Evolutionary conservation across 2,888 invertebrate genomes (phyloP).

Genomic region (Mythimna pallens): DNA sequence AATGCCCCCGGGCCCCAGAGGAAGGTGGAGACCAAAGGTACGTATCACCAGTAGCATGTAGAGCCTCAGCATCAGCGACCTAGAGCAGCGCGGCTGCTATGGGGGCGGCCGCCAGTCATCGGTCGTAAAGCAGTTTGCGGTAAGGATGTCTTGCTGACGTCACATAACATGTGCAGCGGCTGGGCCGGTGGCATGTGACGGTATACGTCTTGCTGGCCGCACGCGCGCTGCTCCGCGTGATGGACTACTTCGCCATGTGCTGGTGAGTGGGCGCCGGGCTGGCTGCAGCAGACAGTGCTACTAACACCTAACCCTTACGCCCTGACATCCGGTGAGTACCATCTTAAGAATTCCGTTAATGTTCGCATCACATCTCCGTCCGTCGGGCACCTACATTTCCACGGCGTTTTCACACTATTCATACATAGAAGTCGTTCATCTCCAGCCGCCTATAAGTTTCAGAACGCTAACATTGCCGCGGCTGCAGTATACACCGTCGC

Average conservation of each 20-base stretch:
- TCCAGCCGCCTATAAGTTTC: neutral
- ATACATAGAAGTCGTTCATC: slow-evolving; percentile 31
- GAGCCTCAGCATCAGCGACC: slow-evolving; percentile 35
- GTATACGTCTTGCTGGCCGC: slow-evolving; percentile 43
- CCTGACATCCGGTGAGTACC: slow-evolving; percentile 73
- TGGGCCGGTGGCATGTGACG: slow-evolving; percentile 47
- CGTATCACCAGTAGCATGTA: slow-evolving; percentile 68
- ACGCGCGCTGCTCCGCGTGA: slow-evolving; percentile 71
- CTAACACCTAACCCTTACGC: slow-evolving; percentile 72
- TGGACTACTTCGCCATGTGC: slow-evolving; percentile 87
- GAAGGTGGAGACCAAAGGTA: slow-evolving; percentile 94
- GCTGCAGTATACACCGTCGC: slow-evolving; percentile 26
- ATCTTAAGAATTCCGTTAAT: slow-evolving; percentile 61
- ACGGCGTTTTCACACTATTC: slow-evolving; percentile 24
- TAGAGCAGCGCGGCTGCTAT: slow-evolving; percentile 43
- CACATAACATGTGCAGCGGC: slow-evolving; percentile 65
- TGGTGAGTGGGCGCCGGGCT: slow-evolving; percentile 81
- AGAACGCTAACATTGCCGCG: slow-evolving; percentile 22
- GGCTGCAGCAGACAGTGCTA: slow-evolving; percentile 62
- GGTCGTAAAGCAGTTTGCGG: slow-evolving; percentile 76
- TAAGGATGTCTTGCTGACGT: slow-evolving; percentile 77
- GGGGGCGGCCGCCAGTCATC: slow-evolving; percentile 64
- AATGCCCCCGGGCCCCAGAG: slow-evolving; percentile 95
- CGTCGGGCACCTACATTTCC: slow-evolving; percentile 68
- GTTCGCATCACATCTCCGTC: slow-evolving; percentile 44